Conservation (phyloP, 2,113 vertebrate genomes). For the Microtus ochrogaster region DNA sequence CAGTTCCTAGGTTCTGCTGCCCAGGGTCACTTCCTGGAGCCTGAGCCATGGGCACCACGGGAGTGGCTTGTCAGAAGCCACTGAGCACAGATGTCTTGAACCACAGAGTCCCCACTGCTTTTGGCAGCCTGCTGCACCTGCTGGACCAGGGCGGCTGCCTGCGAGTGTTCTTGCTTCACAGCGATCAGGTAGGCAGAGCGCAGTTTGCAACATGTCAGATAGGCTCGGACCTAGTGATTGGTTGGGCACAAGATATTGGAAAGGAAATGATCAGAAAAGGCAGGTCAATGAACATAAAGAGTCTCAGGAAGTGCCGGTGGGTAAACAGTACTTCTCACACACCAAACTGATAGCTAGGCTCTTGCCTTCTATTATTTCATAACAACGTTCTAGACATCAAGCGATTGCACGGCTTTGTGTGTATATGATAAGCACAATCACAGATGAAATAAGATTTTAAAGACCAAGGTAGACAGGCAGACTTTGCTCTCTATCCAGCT, state of each 20-base stretch:
- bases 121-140: constrained; percentile 93
- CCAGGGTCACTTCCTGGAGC: constrained; percentile 80
- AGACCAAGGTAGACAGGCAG: background rate
- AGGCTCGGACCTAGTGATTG: constrained; percentile 93
- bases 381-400: background rate
- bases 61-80: constrained; percentile 91
- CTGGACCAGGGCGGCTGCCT: constrained; percentile 85
- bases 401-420: background rate
- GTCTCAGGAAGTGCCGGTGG: background rate
- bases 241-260: background rate
- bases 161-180: constrained; percentile 91
- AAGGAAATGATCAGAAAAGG: background rate
- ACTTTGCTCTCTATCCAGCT: background rate
- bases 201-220: constrained; percentile 93
- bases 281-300: background rate
- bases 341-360: background rate
- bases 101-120: constrained; percentile 89
- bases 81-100: constrained; percentile 95
- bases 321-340: rapidly evolving
- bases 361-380: background rate
- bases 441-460: background rate
- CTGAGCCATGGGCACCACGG: constrained; percentile 76
- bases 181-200: constrained; percentile 95
- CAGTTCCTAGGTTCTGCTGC: background rate
- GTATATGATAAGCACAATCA: background rate